Conservation (phyloP, 2,888 invertebrate species). For the Amblyjoppa proteus region DNA sequence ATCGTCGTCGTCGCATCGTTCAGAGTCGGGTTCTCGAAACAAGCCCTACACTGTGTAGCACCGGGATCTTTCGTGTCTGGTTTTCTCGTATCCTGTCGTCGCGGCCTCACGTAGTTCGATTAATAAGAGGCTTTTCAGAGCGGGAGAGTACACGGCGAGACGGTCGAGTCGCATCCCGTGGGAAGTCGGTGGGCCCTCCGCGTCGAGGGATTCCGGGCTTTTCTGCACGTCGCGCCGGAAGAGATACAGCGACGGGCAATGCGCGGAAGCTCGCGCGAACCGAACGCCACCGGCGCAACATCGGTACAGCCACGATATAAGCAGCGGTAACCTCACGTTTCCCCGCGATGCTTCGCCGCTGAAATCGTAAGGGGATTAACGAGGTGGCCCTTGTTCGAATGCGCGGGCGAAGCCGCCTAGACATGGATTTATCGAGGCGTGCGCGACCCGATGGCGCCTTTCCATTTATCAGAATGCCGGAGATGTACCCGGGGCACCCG, state of each 20-base stretch:
- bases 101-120: constrained; percentile 62
- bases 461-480: constrained; percentile 68
- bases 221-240: constrained; percentile 20
- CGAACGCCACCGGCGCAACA: neutral
- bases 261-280: constrained; percentile 29
- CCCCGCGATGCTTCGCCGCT: constrained; percentile 32
- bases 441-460: constrained; percentile 62
- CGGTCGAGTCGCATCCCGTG: constrained; percentile 45
- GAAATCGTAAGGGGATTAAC: constrained; percentile 66
- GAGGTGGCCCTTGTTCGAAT: constrained; percentile 59
- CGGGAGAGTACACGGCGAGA: constrained; percentile 26
- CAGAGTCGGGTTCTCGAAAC: constrained; percentile 3
- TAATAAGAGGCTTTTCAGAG: constrained; percentile 48
- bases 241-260: constrained; percentile 11
- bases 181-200: constrained; percentile 35
- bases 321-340: constrained; percentile 33
- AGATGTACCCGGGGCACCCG: constrained; percentile 14
- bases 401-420: constrained; percentile 29
- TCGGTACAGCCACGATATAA: constrained; percentile 2
- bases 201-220: constrained; percentile 33
- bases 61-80: constrained; percentile 38
- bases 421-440: constrained; percentile 69
- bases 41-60: neutral
- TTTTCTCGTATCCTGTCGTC: constrained; percentile 52
- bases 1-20: constrained; percentile 24